Conservation (phyloP, 1,140 invertebrate genomes). For the Brachionus rotundiformis region DNA sequence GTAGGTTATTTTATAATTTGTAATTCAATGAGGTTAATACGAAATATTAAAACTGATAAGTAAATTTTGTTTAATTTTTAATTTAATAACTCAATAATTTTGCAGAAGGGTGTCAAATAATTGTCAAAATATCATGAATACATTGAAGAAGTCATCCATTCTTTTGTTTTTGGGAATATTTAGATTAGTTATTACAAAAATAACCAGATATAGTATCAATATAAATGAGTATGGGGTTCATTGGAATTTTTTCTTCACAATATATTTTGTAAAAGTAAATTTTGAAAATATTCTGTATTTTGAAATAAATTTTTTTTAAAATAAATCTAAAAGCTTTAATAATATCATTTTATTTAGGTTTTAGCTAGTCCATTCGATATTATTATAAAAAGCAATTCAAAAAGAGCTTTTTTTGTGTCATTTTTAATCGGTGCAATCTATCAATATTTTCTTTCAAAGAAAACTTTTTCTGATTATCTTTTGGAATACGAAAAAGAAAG, state of each 20-base stretch:
- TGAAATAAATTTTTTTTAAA: neutral
- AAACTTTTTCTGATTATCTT: neutral
- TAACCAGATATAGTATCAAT: constrained; percentile 51
- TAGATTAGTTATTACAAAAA: constrained; percentile 66
- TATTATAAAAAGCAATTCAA: neutral
- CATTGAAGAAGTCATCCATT: neutral
- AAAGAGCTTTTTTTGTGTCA: neutral
- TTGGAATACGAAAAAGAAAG: neutral
- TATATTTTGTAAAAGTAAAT: constrained; percentile 57
- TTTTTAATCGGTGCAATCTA: neutral
- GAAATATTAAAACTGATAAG: neutral
- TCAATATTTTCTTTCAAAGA: constrained; percentile 37
- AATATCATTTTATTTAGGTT: neutral
- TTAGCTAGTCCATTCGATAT: neutral
- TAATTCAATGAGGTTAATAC: constrained; percentile 70
- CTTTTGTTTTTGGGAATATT: constrained; percentile 70
- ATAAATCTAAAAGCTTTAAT: too few species aligned
- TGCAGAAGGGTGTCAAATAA: neutral
- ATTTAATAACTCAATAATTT: constrained; percentile 12
- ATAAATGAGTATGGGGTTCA: constrained; percentile 29
- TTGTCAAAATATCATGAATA: constrained; percentile 10
- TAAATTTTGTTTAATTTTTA: constrained; percentile 28
- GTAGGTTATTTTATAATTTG: constrained; percentile 84
- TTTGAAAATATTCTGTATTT: neutral
- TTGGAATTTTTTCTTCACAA: constrained; percentile 50